A percentile compares a stretch with the other conserved stretches of the same genome.
Evolutionary conservation across 2,888 invertebrate genomes (phyloP).

Genomic region (Cryptus armator): DNA sequence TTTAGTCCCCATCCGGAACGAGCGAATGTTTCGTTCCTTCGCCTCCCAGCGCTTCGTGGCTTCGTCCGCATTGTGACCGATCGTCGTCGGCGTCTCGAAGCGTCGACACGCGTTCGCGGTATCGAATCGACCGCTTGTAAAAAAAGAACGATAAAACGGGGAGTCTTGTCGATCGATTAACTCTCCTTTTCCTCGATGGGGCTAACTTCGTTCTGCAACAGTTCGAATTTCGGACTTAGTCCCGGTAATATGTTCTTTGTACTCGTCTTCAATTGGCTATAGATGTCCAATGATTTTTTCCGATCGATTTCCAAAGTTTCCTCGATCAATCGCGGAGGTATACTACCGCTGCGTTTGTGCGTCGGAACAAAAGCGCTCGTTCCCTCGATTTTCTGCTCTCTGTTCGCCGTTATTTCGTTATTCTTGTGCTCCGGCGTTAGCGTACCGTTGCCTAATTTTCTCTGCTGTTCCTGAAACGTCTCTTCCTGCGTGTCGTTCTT

Average conservation of each 20-base stretch:
- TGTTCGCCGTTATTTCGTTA: slow-evolving; percentile 69
- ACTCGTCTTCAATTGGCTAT: slow-evolving; percentile 87
- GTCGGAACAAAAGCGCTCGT: slow-evolving; percentile 85
- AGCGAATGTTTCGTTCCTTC: slow-evolving; percentile 24
- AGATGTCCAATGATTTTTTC: slow-evolving; percentile 85
- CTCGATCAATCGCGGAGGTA: slow-evolving; percentile 87
- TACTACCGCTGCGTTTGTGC: slow-evolving; percentile 86
- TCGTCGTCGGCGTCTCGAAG: background rate
- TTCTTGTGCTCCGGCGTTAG: slow-evolving; percentile 81
- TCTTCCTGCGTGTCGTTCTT: slow-evolving; percentile 87
- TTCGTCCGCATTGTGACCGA: background rate
- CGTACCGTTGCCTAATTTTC: slow-evolving; percentile 85
- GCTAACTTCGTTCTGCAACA: slow-evolving; percentile 87
- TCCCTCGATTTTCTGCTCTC: slow-evolving; percentile 76
- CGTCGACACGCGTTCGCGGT: background rate
- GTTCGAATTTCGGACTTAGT: slow-evolving; percentile 88
- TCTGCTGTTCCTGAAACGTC: slow-evolving; percentile 85
- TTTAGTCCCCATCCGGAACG: slow-evolving; percentile 58
- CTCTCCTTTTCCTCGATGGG: slow-evolving; percentile 83
- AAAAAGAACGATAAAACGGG: slow-evolving; percentile 3
- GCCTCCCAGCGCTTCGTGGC: background rate
- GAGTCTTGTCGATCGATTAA: slow-evolving; percentile 77
- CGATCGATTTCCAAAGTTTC: slow-evolving; percentile 83
- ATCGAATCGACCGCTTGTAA: background rate
- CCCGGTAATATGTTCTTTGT: slow-evolving; percentile 85